These are phyloP conservation scores for Lytechinus pictus DNA, from an alignment of 35 echinoderm and acorn worm species.

Conservation along the genomic window DNA sequence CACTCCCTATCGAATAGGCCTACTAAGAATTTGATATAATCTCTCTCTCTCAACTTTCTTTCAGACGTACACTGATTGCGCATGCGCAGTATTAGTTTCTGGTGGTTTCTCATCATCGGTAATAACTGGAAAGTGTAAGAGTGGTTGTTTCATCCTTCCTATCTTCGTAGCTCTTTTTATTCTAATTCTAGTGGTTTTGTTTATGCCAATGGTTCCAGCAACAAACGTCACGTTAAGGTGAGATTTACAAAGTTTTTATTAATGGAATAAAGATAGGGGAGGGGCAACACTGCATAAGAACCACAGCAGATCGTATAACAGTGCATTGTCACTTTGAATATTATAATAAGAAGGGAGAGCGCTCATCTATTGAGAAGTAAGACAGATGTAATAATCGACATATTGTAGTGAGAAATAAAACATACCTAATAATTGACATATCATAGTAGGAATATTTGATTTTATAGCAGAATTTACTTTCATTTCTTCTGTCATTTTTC, in stretches of 20 bases:
- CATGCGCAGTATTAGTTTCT: constrained; percentile 27
- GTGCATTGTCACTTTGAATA: too few relatives aligned
- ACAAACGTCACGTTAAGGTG: background rate
- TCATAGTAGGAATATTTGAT: too few relatives aligned
- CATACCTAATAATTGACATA: too few relatives aligned
- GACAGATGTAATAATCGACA: too few relatives aligned
- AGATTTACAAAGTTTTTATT: background rate
- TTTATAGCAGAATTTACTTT: background rate
- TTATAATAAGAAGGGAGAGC: too few relatives aligned
- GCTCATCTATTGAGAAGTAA: too few relatives aligned
- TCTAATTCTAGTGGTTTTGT: background rate
- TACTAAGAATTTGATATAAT: too few relatives aligned
- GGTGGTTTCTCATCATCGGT: background rate
- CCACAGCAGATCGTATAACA: too few relatives aligned
- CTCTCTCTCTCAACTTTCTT: constrained; percentile 1
- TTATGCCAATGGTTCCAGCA: constrained; percentile 27
- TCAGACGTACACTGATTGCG: constrained; percentile 62
- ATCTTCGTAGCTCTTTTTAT: background rate
- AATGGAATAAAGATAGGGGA: too few relatives aligned
- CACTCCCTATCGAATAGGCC: too few relatives aligned
- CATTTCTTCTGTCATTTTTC: background rate
- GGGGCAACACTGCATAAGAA: too few relatives aligned
- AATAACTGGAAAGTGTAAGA: constrained; percentile 20
- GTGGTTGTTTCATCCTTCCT: constrained; percentile 18
- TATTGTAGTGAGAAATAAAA: too few relatives aligned